Percentiles rank a stretch among this genome's conserved stretches.
Evolutionary conservation across 2,797 vertebrate species (phyloP).

Genomic region (Periparus ater): DNA sequence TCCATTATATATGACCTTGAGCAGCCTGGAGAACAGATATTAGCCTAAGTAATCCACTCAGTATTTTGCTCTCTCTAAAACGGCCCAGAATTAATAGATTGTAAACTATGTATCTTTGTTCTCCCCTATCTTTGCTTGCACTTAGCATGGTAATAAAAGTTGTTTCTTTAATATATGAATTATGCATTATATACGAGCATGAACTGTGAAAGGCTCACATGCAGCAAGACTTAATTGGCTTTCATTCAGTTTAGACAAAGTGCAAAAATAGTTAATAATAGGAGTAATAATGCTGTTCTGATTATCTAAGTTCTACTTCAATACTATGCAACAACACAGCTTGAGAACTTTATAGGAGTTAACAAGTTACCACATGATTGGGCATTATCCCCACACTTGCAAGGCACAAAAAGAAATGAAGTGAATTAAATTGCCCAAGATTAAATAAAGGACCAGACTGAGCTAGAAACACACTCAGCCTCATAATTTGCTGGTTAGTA

Average conservation of each 20-base stretch:
- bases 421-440: background rate
- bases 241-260: background rate
- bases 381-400: background rate
- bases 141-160: background rate
- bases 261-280: background rate
- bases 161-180: background rate
- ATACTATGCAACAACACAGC: background rate
- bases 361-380: background rate
- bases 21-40: background rate
- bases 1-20: slow-evolving; percentile 24
- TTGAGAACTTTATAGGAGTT: background rate
- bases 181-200: background rate
- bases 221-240: background rate
- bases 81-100: slow-evolving; percentile 2
- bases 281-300: background rate
- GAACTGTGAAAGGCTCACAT: background rate
- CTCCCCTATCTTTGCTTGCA: background rate
- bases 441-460: background rate
- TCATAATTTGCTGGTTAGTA: background rate
- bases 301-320: background rate
- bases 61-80: background rate
- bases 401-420: background rate
- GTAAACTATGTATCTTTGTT: background rate
- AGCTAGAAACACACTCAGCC: background rate
- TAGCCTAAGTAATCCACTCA: slow-evolving; percentile 11